phyloP scores from a whole-genome alignment of 2,113 vertebrate genomes.

The Percina caprodes region DNA sequence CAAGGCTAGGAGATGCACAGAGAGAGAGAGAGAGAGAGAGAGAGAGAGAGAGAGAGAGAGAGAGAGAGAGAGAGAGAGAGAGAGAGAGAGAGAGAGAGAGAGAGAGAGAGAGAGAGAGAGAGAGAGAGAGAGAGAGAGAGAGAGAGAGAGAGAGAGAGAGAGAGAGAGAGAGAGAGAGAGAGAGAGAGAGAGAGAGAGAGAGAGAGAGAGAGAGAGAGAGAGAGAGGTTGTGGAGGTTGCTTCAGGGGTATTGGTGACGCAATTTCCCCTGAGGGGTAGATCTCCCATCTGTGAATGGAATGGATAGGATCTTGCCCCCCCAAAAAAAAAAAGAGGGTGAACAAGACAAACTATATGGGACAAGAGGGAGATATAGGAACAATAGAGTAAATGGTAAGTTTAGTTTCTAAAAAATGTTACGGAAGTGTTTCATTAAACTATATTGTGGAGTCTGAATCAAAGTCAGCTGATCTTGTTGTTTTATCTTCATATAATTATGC shows the following conservation, averaged over 20 bases:
- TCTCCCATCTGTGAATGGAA: conserved; percentile 77
- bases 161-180: too few relatives aligned
- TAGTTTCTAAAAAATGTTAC: background rate
- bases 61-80: too few relatives aligned
- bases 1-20: conserved; percentile 40
- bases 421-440: background rate
- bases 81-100: too few relatives aligned
- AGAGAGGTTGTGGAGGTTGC: conserved; percentile 75
- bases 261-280: conserved; percentile 70
- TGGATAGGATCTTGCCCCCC: conserved; percentile 45
- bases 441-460: background rate
- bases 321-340: conserved; percentile 13
- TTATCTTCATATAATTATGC: too few relatives aligned
- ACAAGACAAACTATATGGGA: conserved; percentile 25
- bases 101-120: too few relatives aligned
- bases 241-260: conserved; percentile 73
- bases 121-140: too few relatives aligned
- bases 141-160: too few relatives aligned
- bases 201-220: too few relatives aligned
- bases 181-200: too few relatives aligned
- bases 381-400: background rate
- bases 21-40: too few relatives aligned
- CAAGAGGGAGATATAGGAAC: conserved; percentile 1
- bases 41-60: too few relatives aligned
- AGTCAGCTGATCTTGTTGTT: background rate